Percentiles rank a stretch among this genome's conserved stretches.
Conservation (phyloP, 2,888 invertebrate species). For the Emmelina monodactyla region DNA sequence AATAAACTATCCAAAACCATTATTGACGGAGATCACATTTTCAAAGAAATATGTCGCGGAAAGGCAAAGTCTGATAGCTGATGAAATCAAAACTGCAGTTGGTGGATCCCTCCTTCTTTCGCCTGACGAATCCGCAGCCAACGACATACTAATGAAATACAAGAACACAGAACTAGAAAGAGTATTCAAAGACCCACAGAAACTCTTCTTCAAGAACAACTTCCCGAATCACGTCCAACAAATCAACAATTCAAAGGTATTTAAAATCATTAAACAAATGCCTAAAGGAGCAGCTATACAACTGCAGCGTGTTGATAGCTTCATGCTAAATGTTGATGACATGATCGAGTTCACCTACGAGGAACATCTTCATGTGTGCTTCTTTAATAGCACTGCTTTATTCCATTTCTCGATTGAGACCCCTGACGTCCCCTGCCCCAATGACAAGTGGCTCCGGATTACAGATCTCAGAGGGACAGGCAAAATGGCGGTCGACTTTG, state of each 20-base stretch:
- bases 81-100: constrained; percentile 49
- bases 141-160: constrained; percentile 63
- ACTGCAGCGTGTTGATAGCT: constrained; percentile 74
- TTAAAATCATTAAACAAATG: constrained; percentile 69
- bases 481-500: constrained; percentile 49
- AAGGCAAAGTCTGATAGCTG: constrained; percentile 27
- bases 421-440: constrained; percentile 34
- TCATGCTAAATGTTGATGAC: constrained; percentile 67
- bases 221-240: constrained; percentile 68
- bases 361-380: constrained; percentile 67
- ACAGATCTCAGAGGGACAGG: constrained; percentile 48
- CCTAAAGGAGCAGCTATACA: constrained; percentile 81
- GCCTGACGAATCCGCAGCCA: constrained; percentile 54
- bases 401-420: constrained; percentile 37
- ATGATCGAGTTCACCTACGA: constrained; percentile 70
- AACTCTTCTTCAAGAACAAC: constrained; percentile 71
- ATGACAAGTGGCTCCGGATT: constrained; percentile 54
- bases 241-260: constrained; percentile 71
- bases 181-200: constrained; percentile 48
- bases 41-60: constrained; percentile 24
- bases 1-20: too few species aligned
- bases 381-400: constrained; percentile 26
- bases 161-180: constrained; percentile 60
- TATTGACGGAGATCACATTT: too few species aligned
- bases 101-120: constrained; percentile 57